These are phyloP conservation scores for Glaucomys volans DNA, from an alignment of 2,113 vertebrate species.

Conservation along the genomic window DNA sequence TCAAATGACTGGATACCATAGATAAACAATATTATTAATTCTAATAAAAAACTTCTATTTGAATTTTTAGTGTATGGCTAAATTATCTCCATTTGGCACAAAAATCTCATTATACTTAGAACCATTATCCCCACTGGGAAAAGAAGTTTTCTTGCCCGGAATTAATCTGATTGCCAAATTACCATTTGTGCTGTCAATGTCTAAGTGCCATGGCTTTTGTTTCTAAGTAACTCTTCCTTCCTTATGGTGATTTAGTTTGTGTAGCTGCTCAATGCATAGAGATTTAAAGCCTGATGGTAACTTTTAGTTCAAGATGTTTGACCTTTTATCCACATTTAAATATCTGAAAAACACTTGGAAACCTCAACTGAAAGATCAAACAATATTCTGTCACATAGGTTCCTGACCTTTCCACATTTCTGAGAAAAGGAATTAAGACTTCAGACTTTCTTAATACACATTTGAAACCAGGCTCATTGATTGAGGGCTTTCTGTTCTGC, in stretches of 20 bases:
- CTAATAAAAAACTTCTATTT: conserved; percentile 45
- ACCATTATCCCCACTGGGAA: neutral
- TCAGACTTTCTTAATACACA: conserved; percentile 68
- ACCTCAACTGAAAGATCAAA: conserved; percentile 75
- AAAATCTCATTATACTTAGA: conserved; percentile 65
- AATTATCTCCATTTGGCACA: conserved; percentile 66
- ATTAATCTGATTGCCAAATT: conserved; percentile 56
- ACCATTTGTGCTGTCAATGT: conserved; percentile 56
- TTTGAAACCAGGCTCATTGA: conserved; percentile 70
- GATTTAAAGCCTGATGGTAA: conserved; percentile 67
- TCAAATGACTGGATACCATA: neutral
- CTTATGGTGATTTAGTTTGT: conserved; percentile 35
- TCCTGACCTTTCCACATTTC: conserved; percentile 69
- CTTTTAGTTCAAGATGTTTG: conserved; percentile 70
- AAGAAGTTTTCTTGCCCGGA: conserved; percentile 60
- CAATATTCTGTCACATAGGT: conserved; percentile 67
- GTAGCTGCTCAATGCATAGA: conserved; percentile 53
- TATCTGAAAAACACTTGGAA: conserved; percentile 77
- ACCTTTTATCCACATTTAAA: conserved; percentile 76
- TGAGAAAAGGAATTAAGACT: conserved; percentile 72
- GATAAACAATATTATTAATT: conserved; percentile 58
- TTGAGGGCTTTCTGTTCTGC: conserved; percentile 47
- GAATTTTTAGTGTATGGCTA: conserved; percentile 51
- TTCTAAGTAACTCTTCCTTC: conserved; percentile 24
- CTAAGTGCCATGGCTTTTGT: conserved; percentile 53